Percentiles rank a stretch among this genome's conserved stretches.
phyloP scores from a whole-genome alignment of 2,797 vertebrate species.

The Morus bassanus region DNA sequence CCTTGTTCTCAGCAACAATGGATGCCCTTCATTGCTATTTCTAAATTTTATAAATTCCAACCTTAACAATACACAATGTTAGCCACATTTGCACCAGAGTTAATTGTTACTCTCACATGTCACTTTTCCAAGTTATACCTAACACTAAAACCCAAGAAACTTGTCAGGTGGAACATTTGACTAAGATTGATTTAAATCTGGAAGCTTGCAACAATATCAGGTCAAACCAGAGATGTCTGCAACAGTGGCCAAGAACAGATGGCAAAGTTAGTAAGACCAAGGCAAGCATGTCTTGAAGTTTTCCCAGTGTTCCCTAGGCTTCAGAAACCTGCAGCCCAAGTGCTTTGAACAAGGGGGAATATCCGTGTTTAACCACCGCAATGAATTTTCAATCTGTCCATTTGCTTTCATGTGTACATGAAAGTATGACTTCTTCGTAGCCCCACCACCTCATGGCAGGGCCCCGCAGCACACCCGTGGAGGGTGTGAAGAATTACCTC shows the following conservation, averaged over 20 bases:
- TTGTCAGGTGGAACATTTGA: accelerated
- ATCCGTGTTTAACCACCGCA: neutral
- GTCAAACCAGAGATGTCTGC: neutral
- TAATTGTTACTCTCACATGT: neutral
- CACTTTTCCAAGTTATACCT: accelerated
- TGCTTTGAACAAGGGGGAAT: neutral
- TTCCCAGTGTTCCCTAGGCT: neutral
- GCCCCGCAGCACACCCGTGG: accelerated
- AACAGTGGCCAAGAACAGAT: neutral
- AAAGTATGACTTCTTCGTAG: too few relatives aligned
- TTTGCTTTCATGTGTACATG: neutral
- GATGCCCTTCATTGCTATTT: neutral
- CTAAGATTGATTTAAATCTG: neutral
- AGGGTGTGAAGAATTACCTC: neutral
- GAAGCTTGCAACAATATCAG: neutral
- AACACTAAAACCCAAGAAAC: neutral
- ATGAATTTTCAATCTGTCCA: neutral
- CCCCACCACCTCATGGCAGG: accelerated
- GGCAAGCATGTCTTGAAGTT: too few relatives aligned
- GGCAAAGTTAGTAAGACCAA: neutral
- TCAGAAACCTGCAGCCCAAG: neutral
- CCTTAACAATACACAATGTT: neutral
- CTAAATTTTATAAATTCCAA: neutral
- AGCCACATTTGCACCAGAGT: neutral
- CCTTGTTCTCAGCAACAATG: neutral